Base-by-base conservation (phyloP, 1,140 invertebrate genomes). In the Lepeophtheirus salmonis region DNA sequence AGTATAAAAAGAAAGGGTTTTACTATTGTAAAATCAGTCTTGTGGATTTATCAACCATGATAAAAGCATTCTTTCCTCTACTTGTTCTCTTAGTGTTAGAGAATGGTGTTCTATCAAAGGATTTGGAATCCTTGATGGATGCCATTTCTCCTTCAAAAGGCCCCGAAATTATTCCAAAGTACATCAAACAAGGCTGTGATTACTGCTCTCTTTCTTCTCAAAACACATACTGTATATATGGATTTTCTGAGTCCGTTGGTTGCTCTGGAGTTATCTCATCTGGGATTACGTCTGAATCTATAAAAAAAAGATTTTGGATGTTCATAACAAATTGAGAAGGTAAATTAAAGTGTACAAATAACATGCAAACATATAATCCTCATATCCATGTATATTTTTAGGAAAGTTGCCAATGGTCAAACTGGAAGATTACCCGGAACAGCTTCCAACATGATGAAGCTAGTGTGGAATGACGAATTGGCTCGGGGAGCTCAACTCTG, bases 401-500 rank as follows among this genome's bases (percentile, higher is more conserved):
- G 17, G 12, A 17, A 22, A 18, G 61, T 64, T 23, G 63, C 63
- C 3, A 3, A n/a, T 4, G 63, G 63, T 3, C 18, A 62, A n/a
- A 57, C 57, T n/a, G 4, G 25, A 4, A 41, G 30, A 41, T n/a
- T 41, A 6, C 30, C 30, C 6, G 30, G 30, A 13, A 54, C 60
- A 0, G 60, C 63, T 2, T 25, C 55, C 1, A 61, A 64, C 22
- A 64, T 64, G 63, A 53, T 54, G 16, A 51, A 64, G 50, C 48
- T 64, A 55, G 30, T 50, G 12, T 64, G 63, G 63, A 64, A 64
- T 24, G 63, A 62, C 1, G 63, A 64, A 26, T 56, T 64, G 48
- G 63, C 63, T 3, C 50, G 48, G 57, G 63, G 61, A 22, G 63
- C 63, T 41, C 63, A 64, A 26, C 60, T 61, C 6, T 64, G 63